A percentile compares a stretch with the other conserved stretches of the same genome.
Conservation (phyloP, 2,888 invertebrate genomes). For the Apodemia zela region DNA sequence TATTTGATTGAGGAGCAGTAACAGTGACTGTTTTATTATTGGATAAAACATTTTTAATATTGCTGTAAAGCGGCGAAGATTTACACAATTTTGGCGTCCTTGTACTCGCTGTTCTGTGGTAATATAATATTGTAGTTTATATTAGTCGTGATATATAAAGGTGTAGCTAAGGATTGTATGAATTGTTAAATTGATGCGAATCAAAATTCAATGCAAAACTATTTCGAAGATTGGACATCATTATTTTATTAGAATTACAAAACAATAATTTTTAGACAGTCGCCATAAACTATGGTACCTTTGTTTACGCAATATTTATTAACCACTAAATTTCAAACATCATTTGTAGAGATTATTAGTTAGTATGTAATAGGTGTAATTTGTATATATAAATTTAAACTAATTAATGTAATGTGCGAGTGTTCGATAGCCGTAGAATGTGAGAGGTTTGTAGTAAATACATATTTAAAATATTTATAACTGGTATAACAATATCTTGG, state of each 20-base stretch:
- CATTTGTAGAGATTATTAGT: constrained; percentile 55
- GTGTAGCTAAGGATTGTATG: constrained; percentile 9
- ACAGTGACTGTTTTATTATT: no score
- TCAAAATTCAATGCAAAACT: neutral
- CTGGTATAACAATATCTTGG: constrained; percentile 28
- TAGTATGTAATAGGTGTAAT: constrained; percentile 66
- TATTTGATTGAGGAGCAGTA: no score
- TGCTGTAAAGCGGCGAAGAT: constrained; percentile 26
- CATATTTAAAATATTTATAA: constrained; percentile 38
- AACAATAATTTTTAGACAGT: constrained; percentile 19
- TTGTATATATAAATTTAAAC: constrained; percentile 75
- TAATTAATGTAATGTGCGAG: constrained; percentile 73
- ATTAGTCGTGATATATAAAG: constrained; percentile 18
- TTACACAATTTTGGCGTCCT: constrained; percentile 38
- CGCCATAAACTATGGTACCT: constrained; percentile 52
- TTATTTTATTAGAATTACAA: neutral
- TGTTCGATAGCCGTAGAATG: constrained; percentile 77
- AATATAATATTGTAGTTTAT: constrained; percentile 35
- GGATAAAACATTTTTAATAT: constrained; percentile 9
- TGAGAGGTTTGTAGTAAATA: constrained; percentile 64
- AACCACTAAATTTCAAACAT: constrained; percentile 49
- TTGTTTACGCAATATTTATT: constrained; percentile 33
- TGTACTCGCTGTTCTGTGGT: constrained; percentile 55
- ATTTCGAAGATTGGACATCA: neutral
- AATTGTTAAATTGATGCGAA: neutral